A percentile compares a stretch with the other conserved stretches of the same genome.
Conservation (phyloP, 2,797 vertebrate genomes). For the Hypotaenidia okinawae region DNA sequence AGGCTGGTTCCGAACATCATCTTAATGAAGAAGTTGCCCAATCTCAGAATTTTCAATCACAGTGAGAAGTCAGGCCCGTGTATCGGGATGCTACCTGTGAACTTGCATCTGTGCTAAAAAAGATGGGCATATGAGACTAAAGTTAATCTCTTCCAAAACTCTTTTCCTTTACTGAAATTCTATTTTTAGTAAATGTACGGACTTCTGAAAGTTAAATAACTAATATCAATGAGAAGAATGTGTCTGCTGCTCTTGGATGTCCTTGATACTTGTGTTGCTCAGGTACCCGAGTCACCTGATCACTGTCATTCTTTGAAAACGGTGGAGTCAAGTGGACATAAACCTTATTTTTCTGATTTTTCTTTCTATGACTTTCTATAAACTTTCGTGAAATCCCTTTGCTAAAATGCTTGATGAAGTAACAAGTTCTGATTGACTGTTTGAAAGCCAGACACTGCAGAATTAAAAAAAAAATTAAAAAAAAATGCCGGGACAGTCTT, state of each 20-base stretch:
- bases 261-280: neutral
- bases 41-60: neutral
- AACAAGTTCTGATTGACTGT: neutral
- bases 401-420: neutral
- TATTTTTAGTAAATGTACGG: neutral
- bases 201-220: neutral
- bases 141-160: neutral
- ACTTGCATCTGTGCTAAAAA: neutral
- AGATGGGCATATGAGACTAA: neutral
- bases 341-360: neutral
- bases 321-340: neutral
- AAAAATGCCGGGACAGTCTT: neutral
- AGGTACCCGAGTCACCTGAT: neutral
- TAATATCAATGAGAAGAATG: neutral
- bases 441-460: neutral
- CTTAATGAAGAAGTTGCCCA: neutral
- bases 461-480: neutral
- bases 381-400: neutral
- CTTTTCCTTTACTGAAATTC: neutral
- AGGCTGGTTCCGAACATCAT: neutral
- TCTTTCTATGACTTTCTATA: neutral
- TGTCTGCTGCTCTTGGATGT: neutral
- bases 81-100: neutral
- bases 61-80: neutral
- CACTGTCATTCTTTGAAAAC: neutral